phyloP scores from a whole-genome alignment of 2,888 invertebrate genomes.

The Ellobium chinense region DNA sequence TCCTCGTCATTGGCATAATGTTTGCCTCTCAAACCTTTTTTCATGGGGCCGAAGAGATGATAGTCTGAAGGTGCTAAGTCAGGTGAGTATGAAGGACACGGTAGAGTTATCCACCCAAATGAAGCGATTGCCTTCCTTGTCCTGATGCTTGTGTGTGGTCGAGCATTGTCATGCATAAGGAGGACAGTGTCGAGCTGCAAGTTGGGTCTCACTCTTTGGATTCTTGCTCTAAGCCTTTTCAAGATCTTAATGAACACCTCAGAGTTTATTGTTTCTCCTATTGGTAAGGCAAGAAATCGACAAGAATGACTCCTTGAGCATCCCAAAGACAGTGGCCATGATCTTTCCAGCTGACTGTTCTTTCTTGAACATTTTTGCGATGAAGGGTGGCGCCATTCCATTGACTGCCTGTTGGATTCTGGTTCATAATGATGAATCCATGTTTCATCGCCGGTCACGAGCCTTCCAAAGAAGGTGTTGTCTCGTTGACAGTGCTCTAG shows the following conservation, averaged over 20 bases:
- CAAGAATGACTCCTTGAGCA: not conserved
- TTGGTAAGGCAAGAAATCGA: not conserved
- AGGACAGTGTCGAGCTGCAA: not conserved
- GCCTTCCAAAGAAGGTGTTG: not conserved
- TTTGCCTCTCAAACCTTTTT: not conserved
- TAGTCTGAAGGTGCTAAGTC: not conserved
- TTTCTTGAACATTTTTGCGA: not conserved
- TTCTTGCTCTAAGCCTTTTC: not conserved
- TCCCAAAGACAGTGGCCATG: not conserved
- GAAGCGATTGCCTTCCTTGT: slow-evolving; percentile 12
- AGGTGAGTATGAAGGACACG: not conserved
- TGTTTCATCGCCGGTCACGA: not conserved
- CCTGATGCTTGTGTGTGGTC: not conserved
- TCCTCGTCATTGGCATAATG: not conserved
- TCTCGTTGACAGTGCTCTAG: not conserved
- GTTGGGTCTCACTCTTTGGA: not conserved
- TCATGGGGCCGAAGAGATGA: slow-evolving; percentile 8
- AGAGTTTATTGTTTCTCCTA: not conserved
- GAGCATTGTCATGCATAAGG: not conserved
- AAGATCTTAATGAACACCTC: not conserved
- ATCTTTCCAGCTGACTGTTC: not conserved
- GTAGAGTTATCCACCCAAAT: slow-evolving; percentile 1
- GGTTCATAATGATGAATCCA: too few species aligned
- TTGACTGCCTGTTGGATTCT: not conserved
- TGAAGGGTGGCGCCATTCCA: not conserved